Evolutionary conservation across 1,140 invertebrate species (phyloP), one percentile per base, ranked within the genome.

Genomic region (Scylla paramamosain): DNA sequence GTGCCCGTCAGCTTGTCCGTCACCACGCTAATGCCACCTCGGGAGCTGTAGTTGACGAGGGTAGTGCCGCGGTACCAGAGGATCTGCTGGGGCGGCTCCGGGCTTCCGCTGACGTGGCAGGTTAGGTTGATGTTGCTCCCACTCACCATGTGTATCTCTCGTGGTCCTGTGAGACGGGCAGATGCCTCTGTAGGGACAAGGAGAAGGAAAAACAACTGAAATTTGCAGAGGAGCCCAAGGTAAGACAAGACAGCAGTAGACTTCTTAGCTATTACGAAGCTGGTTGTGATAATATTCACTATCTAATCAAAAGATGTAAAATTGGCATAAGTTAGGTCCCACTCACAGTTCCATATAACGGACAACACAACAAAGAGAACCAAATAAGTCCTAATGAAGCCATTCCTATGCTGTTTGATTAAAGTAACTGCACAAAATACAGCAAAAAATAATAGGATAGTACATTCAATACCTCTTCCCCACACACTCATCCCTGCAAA

Each of bases 121-220:
- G 98, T 99, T 96, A 99, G 97, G 97, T 99, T 99, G 97, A 99
- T 98, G 97, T 99, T 98, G 96, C 98, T 98, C 52, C 98, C 98
- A 96, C 98, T 98, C 96, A 98, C 98, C 96, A 99, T 98, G 97
- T 98, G 98, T 96, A 98, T 97, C 97, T 99, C 98, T 25, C 39
- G 88, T 31, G 96, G 96, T 0, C 83, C 96, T 96, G 31, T 95
- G 82, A 95, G 96, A 96, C 95, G 96, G 94, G 91, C 97, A 96
- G 94, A 96, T 94, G 91, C 96, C 96, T 94, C 96, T 96, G 96
- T 94, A n/a, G 14, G 39, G n/a, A 3, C 52, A 91, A 67, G 28
- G 86, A 87, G 6, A 87, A 29, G 12, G 20, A 2, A 39, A n/a
- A 87, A 7, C 12, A 87, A 32, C n/a, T n/a, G 83, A 8, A 32